Evolutionary conservation across 2,797 vertebrate genomes (phyloP).

Genomic region (Natrix natrix): DNA sequence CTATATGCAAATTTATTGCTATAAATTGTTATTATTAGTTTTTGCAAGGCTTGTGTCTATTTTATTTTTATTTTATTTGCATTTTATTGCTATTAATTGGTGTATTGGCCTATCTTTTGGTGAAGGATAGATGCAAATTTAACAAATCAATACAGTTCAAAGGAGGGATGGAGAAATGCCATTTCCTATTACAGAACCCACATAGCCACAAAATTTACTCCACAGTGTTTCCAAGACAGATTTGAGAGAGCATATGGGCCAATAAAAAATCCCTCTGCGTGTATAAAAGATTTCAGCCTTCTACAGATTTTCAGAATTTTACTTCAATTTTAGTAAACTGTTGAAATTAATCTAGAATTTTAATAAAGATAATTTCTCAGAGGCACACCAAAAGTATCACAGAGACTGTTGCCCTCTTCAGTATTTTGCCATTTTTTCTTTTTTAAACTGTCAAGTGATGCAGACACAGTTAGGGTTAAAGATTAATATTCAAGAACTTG

Average conservation of each 20-base stretch:
- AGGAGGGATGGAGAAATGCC: background rate
- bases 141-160: background rate
- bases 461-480: background rate
- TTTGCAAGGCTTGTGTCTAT: background rate
- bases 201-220: background rate
- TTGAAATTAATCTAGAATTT: background rate
- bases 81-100: background rate
- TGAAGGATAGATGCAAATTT: background rate
- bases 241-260: background rate
- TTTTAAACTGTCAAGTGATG: background rate
- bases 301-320: background rate
- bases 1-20: background rate
- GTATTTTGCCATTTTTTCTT: background rate
- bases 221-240: background rate
- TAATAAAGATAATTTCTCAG: background rate
- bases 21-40: background rate
- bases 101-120: background rate
- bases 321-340: background rate
- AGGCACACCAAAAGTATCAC: background rate
- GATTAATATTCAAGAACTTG: background rate
- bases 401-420: background rate
- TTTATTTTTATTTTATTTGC: background rate
- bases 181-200: background rate
- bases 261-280: background rate
- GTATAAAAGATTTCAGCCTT: background rate